These are phyloP conservation scores for Andricus grossulariae DNA, from an alignment of 1,140 invertebrate genomes.

Conservation along the genomic window DNA sequence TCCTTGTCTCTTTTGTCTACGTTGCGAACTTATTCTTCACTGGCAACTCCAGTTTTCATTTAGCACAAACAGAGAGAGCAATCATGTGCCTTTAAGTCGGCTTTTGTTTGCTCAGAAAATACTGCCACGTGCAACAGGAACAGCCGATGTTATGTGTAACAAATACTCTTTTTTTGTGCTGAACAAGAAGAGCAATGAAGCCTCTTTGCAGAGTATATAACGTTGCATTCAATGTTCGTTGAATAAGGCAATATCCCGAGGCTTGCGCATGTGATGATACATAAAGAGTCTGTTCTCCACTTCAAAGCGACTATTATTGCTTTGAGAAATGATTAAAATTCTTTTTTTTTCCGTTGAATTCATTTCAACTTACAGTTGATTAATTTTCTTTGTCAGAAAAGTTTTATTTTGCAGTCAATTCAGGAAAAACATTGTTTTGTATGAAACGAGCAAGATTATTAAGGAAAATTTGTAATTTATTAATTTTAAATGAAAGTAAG, in stretches of 20 bases:
- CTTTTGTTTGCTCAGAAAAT: not conserved
- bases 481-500: too few relatives aligned
- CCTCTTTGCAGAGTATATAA: slow-evolving; percentile 42
- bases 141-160: not conserved
- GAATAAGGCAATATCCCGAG: slow-evolving; percentile 56
- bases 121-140: not conserved
- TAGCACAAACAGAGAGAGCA: not conserved
- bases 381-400: not conserved
- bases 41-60: too few relatives aligned
- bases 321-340: slow-evolving; percentile 51
- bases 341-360: slow-evolving; percentile 9
- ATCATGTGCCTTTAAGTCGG: not conserved
- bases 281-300: slow-evolving; percentile 22
- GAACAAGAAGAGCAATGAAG: slow-evolving; percentile 34
- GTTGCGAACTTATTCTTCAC: too few relatives aligned
- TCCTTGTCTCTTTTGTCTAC: too few relatives aligned
- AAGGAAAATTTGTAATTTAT: too few relatives aligned
- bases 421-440: too few relatives aligned
- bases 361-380: not conserved
- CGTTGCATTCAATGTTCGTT: slow-evolving; percentile 39
- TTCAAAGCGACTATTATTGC: slow-evolving; percentile 49
- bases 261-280: slow-evolving; percentile 41
- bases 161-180: slow-evolving; percentile 1
- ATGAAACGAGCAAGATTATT: too few relatives aligned
- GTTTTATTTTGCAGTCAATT: not conserved